Base-by-base conservation (phyloP, 64 coral and sea anemone genomes). In the Stichodactyla helianthus region DNA sequence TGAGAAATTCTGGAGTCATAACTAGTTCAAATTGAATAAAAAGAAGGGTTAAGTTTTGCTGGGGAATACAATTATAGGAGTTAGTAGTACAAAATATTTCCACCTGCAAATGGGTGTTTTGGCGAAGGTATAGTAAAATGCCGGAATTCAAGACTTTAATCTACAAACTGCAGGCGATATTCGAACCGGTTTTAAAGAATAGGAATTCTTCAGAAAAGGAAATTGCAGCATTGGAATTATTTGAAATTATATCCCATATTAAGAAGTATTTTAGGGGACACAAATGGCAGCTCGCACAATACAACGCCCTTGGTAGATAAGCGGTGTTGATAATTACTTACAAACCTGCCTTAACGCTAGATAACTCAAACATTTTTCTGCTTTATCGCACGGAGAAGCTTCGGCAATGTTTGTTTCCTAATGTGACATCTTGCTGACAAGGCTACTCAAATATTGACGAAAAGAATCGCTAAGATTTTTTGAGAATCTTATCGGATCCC, bases 361-460 rank as follows among this genome's bases (percentile, higher is more conserved):
- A 79, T 79, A 79, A 79, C 50, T 79, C 50, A 4, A 15, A 18
- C 16, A 50, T 79, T 50, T 44, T 52, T 51, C 4, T 44, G 35
- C 0, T 20, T 81, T 54, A 81, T 81, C 52, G 14, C n/a, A 81
- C 12, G 5, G 16, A 51, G 52, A 51, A 52, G 15, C 6, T 54
- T 18, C 52, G 17, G 35, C 15, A 12, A 14, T 52, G 35, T 54
- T 81, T 52, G 16, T 50, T 52, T 81, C 25, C 78, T 53, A 74
- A 74, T 74, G 7, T 74, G 68, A 74, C 68, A 74, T 26, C 25
- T 81, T 31, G 51, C 6, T 54, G 78, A 52, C 78, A 81, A 20
- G 50, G 50, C 78, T 81, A 74, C 78, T 81, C 78, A 81, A 81
- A 81, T 52, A 81, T 81, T 81, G 78, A 81, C 78, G 50, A 18